A percentile compares a stretch with the other conserved stretches of the same genome.
phyloP scores from a whole-genome alignment of 1,140 invertebrate genomes.

The Rhyacophila brunnea region DNA sequence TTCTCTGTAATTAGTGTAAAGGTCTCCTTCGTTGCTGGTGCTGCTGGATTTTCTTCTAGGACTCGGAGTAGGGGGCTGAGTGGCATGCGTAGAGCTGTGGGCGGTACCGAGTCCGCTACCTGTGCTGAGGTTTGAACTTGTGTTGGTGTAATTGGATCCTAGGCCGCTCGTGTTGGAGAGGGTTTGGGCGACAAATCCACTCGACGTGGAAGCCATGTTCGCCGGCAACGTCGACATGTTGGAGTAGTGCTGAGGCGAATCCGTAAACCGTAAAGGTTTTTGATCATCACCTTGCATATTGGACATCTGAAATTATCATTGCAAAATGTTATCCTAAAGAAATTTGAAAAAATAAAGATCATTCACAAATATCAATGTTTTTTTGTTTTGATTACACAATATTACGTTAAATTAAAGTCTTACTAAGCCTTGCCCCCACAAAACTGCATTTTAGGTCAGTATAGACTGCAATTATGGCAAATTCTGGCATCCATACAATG shows the following conservation, averaged over 20 bases:
- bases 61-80: conserved; percentile 65
- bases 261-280: conserved; percentile 72
- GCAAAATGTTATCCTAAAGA: not conserved
- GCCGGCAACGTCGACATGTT: conserved; percentile 30
- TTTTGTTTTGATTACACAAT: too few species aligned
- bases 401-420: too few species aligned
- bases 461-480: too few species aligned
- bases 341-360: not conserved
- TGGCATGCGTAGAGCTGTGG: conserved; percentile 35
- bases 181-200: conserved; percentile 46
- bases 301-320: conserved; percentile 40
- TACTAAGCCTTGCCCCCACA: too few species aligned
- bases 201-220: conserved; percentile 45
- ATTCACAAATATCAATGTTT: too few species aligned
- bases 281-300: conserved; percentile 55
- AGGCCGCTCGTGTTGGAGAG: conserved; percentile 48
- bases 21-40: conserved; percentile 61
- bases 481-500: too few species aligned
- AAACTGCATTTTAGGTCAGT: too few species aligned
- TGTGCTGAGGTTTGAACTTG: conserved; percentile 39
- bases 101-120: conserved; percentile 31
- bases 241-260: conserved; percentile 70
- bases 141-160: conserved; percentile 52
- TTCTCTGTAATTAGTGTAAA: conserved; percentile 43
- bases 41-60: conserved; percentile 68